Base-by-base conservation (phyloP, 2,797 vertebrate genomes). In the Geotria australis region DNA sequence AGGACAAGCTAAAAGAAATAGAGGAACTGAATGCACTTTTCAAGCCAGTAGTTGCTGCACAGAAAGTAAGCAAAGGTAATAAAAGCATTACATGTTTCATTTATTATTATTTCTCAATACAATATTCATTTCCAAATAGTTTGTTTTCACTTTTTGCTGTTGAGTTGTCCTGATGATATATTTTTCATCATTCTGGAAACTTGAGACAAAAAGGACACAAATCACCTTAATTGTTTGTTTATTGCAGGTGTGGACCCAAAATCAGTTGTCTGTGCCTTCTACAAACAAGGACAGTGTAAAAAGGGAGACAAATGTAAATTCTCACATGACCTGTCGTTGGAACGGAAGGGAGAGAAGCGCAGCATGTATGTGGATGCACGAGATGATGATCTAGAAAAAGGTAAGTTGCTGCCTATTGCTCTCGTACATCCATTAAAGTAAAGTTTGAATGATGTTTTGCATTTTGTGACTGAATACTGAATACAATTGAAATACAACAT, bases 261-360 rank as follows among this genome's bases (percentile, higher is more conserved):
- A 65, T 98, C 89, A 0, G 89, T 98, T 61, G 78, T 95, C 45
- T 98, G 89, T 68, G 89, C 89, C 3, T 98, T 98, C 73, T 98
- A 79, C 63, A 98, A 98, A 71, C 89, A 98, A 78, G 89, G 86
- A 5, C 89, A 95, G 46, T 98, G 89, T 60, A 88, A 83, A 48
- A 95, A 98, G 68, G 89, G 89, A 9, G 89, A 98, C 66, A 95
- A 91, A 64, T 98, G 89, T 71, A 98, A 95, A 67, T 98, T 95
- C 72, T 93, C 85, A 69, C 89, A 95, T 59, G 88, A 98, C 63
- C 65, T 98, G 59, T 73, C 81, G 2, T 72, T 98, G 74, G 88
- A 98, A 72, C 79, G 88, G 63, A 95, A 95, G 64, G 76, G 84
- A 67, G 88, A 95, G 68, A 98, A 98, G 63, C 76, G 77, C 58